Evolutionary conservation across 2,113 vertebrate genomes (phyloP), one percentile per base, ranked within the genome.

Genomic region (Pagrus major): DNA sequence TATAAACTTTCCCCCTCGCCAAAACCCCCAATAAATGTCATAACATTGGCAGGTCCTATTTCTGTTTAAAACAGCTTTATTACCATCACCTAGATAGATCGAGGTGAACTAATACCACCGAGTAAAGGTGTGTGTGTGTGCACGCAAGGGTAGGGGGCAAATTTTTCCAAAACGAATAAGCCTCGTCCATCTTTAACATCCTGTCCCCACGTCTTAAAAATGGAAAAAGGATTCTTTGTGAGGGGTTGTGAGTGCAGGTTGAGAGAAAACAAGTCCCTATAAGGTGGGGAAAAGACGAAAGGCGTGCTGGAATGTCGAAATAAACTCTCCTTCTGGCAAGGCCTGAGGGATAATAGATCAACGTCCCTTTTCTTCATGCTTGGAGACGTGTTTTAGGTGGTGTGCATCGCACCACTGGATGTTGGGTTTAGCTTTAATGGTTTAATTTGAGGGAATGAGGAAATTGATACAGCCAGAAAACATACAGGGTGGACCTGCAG

Each of bases 221-320:
- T 61, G 70, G 72, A 76, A 88, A 81, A 83, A 77, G 25, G 29
- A 87, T 86, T 67, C 76, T 86, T 84, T 89, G 81, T 9, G 21
- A 80, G 44, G 39, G 68, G n/a, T 64, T 70, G 67, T 42, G 74
- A 85, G 80, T 52, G 54, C 81, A 91, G 84, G 78, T 86, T 86
- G 85, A 90, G 70, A 80, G 56, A 84, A 90, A 88, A 91, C 83
- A 93, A 90, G 87, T 85, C 93, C 92, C 79, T 92, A 93, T 91
- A 94, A 92, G 93, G 92, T 58, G 85, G 88, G 46, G 69, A 66
- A 76, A 80, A 10, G 68, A 49, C 0, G 69, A 66, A 66, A 25
- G 74, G 72, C 81, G 76, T 33, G 16, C 29, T 83, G 92, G 92
- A 93, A 93, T 94, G 92, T 88, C 10, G 67, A 89, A 89, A 90